Base-by-base conservation (phyloP, 2,888 invertebrate genomes). In the Hydrotaea cyrtoneurina region DNA sequence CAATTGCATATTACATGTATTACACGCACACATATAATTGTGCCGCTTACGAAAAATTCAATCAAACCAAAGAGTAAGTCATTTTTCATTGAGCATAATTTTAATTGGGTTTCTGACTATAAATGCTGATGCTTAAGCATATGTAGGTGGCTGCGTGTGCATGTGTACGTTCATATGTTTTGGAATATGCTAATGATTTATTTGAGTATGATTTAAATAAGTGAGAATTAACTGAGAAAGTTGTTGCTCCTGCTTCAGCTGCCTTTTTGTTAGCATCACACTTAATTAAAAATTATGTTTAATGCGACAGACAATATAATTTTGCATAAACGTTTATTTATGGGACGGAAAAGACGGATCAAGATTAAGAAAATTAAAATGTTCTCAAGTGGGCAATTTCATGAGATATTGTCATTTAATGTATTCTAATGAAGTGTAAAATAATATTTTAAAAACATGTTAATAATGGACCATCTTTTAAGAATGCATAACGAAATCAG, bases 1-100 rank as follows among this genome's bases (percentile, higher is more conserved):
- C 26, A 76, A 76, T 80, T 80, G 75, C 50, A 75, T 75, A 57
- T 71, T 31, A 80, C 31, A 76, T n/a, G 15, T 69, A 31, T 50
- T 31, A 11, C 53, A 50, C 19, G 21, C 55, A 55, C 26, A 59
- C 23, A n/a, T 5, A 15, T 26, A 15, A n/a, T n/a, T 50, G 50
- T 50, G 50, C 2, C 50, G 50, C n/a, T 50, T 50, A n/a, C 15
- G 59, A 4, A 26, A 59, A 59, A 59, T 59, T 23, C 46, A 69
- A 23, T 46, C n/a, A 69, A 36, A 69, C 69, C 10, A 23, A 69
- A 43, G 23, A 23, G n/a, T 46, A 46, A 69, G 46, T 46, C 46
- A 66, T 64, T 17, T 36, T 46, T 74, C 46, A 74, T 26, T 59
- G 23, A 59, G 74, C 23, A 23, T 59, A 43, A 76, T 66, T 76